Base-by-base conservation (phyloP, 2,888 invertebrate genomes). In the Xestobium rufovillosum region DNA sequence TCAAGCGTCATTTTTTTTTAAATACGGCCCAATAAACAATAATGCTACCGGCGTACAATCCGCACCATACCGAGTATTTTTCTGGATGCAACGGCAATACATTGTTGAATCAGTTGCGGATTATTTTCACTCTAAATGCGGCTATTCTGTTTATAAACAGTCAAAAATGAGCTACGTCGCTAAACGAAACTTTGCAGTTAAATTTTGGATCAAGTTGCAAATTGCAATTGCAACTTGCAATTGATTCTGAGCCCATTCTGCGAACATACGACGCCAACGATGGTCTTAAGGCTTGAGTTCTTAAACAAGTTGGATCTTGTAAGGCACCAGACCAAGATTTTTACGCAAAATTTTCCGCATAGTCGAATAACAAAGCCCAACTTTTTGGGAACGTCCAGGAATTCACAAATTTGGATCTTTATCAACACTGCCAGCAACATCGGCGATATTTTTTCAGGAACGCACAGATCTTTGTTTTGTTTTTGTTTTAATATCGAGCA, bases 381-480 rank as follows among this genome's bases (percentile, higher is more conserved):
- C 12, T 35, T 35, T 31, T 16, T 32, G 31, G 32, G 36, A 32
- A 35, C 31, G 36, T 12, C 36, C 14, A n/a, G 32, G 14, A 34
- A 34, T 35, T 17, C 32, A 35, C 16, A 16, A 11, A 26, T 38
- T 15, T 13, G 13, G 35, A 14, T 36, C 25, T 13, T 12, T 33
- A 16, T n/a, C 13, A 17, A 34, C 33, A 36, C 35, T 36, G 23
- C 17, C 36, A 14, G 17, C 14, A 30, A 36, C 36, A 36, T 3
- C 34, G 10, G 17, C 36, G 13, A 36, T 36, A 34, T 19, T 36
- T 36, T 36, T 33, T 13, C 34, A 32, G 47, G 56, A 44, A 69
- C 32, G n/a, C n/a, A n/a, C n/a, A 69, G 60, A 41, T 66, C 67
- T 36, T 68, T 67, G 1, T 19, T n/a, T n/a, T 6, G 23, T 19